Base-by-base conservation (phyloP, 2,888 invertebrate genomes). In the Zygaena filipendulae region DNA sequence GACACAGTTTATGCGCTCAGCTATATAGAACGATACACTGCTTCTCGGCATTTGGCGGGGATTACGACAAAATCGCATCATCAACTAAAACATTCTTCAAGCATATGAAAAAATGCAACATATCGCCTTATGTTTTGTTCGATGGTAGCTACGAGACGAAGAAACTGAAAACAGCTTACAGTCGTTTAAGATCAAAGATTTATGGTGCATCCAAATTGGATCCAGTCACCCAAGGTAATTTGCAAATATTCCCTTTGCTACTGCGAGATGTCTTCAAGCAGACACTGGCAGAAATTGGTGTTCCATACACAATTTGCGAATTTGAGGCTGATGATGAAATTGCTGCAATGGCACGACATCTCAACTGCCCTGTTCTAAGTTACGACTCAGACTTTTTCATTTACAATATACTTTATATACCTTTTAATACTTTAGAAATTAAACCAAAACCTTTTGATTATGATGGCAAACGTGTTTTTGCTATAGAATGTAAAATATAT, bases 351-450 rank as follows among this genome's bases (percentile, higher is more conserved):
- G 92, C 95, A 0, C 84, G 87, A 39, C 80, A 85, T 30, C 70
- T 94, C 2, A 77, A 87, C 20, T 95, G 94, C 47, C 95, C 96
- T 0, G 88, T 97, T 2, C 59, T 97, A 3, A 95, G 95, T 50
- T 91, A 90, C 44, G 97, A 97, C 66, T 96, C 96, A 0, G 97
- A 97, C 69, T 97, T 95, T 68, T 95, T 88, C 51, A 88, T 97
- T 39, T 93, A 90, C 62, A 90, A 92, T 66, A 86, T 92, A 1
- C 66, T 82, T 2, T 95, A 93, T 44, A 88, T 97, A 39, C 92
- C 93, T 0, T 85, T 92, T 39, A 79, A 84, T 14, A 87, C 86
- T 12, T 52, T 92, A 7, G 82, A 86, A 3, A 59, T 80, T 4
- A 82, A 82, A 52, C 59, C 71, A 4, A 59, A 47, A 22, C 42